Evolutionary conservation across 2,888 invertebrate species (phyloP).

Genomic region (Selenia dentaria): DNA sequence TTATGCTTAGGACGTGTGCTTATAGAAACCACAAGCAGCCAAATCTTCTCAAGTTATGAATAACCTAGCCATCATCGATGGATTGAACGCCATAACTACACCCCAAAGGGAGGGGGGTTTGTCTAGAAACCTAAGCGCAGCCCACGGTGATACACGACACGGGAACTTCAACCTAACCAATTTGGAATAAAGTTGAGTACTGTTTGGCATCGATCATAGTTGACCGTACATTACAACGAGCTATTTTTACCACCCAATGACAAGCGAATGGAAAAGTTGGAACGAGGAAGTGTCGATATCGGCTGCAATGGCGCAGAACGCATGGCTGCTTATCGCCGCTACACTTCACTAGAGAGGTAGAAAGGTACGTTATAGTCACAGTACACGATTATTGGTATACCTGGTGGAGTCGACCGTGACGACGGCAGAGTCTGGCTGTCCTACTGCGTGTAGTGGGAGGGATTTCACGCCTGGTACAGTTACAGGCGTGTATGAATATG

Average conservation of each 20-base stretch:
- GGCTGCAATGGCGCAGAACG: slow-evolving; percentile 30
- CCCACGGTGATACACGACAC: slow-evolving; percentile 24
- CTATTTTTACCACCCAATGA: slow-evolving; percentile 49
- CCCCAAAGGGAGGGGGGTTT: slow-evolving; percentile 23
- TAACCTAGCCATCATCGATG: too few species aligned
- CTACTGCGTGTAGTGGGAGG: too few species aligned
- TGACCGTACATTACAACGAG: slow-evolving; percentile 20
- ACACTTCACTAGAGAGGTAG: slow-evolving; percentile 1
- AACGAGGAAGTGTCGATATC: slow-evolving; percentile 28
- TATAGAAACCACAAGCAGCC: too few species aligned
- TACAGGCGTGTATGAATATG: too few species aligned
- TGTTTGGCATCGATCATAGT: neutral
- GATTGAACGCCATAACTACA: slow-evolving; percentile 25
- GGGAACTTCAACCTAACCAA: slow-evolving; percentile 2
- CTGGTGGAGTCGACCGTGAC: too few species aligned
- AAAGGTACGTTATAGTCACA: too few species aligned
- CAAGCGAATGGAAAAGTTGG: slow-evolving; percentile 26
- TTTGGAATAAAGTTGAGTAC: neutral
- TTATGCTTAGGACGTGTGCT: too few species aligned
- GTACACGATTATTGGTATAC: neutral
- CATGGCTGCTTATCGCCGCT: slow-evolving; percentile 18
- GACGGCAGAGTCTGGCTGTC: too few species aligned
- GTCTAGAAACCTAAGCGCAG: slow-evolving; percentile 36
- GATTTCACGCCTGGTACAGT: too few species aligned
- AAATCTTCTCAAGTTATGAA: too few species aligned